Base-by-base conservation (phyloP, 2,888 invertebrate species). In the Patella depressa region DNA sequence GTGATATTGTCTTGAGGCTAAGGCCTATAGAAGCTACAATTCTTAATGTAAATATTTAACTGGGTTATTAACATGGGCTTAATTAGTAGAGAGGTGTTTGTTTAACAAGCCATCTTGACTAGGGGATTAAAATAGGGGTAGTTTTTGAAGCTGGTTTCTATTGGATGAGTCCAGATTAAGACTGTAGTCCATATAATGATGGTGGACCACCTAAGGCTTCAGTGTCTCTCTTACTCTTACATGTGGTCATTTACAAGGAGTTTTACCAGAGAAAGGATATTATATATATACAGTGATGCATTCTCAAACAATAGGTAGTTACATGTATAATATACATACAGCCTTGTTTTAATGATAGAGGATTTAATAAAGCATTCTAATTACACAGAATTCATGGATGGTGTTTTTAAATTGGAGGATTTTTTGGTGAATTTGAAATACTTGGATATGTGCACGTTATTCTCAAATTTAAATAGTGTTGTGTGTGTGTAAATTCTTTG, bases 21-120 rank as follows among this genome's bases (percentile, higher is more conserved):
- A 24, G 19, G 11, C 14, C 65, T 65, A 24, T 65, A 65, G 19
- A 65, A 65, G 65, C 65, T 24, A 24, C 19, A 65, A 65, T 24
- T 65, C 19, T 65, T 65, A 65, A 65, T 24, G 24, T 65, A 19
- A 65, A 65, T 65, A 65, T 65, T 65, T 65, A 65, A 65, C 19
- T 24, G 65, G 65, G 65, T 65, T 19, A 65, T 65, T 65, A 65
- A 65, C 12, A 19, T 14, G 19, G 65, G 65, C 14, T 24, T 65
- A 65, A 65, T 65, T 65, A 65, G 65, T 65, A 19, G 14, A 65
- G 65, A 19, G 65, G 65, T 65, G 65, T 65, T 65, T 65, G 24
- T 19, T 24, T 24, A 65, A 24, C 24, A n/a, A 24, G 15, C 65
- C 19, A 24, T 65, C 65, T 65, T 45, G 45, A 45, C 45, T 45